Conservation (phyloP, 2,113 vertebrate genomes). For the Phycodurus eques region DNA sequence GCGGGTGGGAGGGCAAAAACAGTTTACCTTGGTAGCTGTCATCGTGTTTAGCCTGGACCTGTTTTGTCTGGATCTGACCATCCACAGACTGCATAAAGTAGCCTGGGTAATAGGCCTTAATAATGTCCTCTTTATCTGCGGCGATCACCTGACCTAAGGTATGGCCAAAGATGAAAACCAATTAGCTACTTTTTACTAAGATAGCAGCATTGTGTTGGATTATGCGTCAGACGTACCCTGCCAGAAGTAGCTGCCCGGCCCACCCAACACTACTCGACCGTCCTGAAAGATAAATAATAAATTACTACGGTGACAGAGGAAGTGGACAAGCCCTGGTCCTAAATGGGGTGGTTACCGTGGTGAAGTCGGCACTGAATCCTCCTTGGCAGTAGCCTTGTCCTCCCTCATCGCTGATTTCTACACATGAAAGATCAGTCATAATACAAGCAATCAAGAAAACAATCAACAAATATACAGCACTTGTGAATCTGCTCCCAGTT, state of each 20-base stretch:
- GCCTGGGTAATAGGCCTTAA: constrained; percentile 76
- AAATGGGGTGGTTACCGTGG: constrained; percentile 71
- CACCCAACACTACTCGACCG: constrained; percentile 85
- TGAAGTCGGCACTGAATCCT: constrained; percentile 89
- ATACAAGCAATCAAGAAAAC: not conserved
- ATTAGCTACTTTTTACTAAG: not conserved
- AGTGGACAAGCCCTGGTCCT: not conserved
- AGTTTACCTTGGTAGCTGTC: constrained; percentile 85
- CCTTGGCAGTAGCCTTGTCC: constrained; percentile 90
- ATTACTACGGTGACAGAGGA: constrained; percentile 19
- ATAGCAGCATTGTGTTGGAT: not conserved
- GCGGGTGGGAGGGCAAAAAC: not conserved
- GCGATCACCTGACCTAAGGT: constrained; percentile 83
- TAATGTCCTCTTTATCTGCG: constrained; percentile 81
- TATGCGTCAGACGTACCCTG: constrained; percentile 74
- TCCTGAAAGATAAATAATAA: constrained; percentile 66
- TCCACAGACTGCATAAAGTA: constrained; percentile 80
- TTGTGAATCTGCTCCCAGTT: not conserved
- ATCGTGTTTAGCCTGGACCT: constrained; percentile 72
- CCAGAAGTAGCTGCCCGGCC: constrained; percentile 89
- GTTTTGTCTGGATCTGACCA: constrained; percentile 81
- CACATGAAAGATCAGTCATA: constrained; percentile 26
- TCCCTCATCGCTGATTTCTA: constrained; percentile 68
- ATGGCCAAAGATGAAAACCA: not conserved
- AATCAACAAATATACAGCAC: not conserved